Evolutionary conservation across 2,888 invertebrate genomes (phyloP).

Genomic region (Osmoderma eremita): DNA sequence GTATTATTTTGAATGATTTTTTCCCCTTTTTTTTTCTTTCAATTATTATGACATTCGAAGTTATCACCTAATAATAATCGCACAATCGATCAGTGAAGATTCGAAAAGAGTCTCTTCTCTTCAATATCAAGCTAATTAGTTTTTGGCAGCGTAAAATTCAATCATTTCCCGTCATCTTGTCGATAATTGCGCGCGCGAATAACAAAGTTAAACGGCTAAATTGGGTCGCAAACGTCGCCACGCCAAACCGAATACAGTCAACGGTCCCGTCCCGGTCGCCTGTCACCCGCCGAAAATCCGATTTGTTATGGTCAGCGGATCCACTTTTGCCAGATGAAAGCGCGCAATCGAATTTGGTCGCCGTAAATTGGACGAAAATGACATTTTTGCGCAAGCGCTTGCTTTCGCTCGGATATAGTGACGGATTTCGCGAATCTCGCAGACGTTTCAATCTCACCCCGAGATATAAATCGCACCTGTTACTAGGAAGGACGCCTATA

Average conservation of each 20-base stretch:
- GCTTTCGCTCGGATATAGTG: background rate
- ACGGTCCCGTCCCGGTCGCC: background rate
- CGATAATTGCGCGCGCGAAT: conserved; percentile 36
- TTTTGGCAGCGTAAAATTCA: conserved; percentile 1
- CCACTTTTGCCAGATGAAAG: conserved; percentile 42
- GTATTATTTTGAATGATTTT: too few relatives aligned
- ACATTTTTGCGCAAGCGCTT: conserved; percentile 36
- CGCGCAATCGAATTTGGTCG: conserved; percentile 43
- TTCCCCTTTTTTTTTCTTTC: too few relatives aligned
- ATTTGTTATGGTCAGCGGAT: conserved; percentile 42
- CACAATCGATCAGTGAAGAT: too few relatives aligned
- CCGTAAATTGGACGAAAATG: conserved; percentile 45
- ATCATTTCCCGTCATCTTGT: conserved; percentile 7
- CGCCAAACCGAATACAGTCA: too few relatives aligned
- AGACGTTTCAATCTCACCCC: conserved; percentile 11
- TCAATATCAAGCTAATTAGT: too few relatives aligned
- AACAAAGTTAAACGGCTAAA: conserved; percentile 39
- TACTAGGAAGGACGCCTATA: background rate
- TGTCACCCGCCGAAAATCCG: conserved; percentile 30
- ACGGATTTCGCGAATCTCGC: background rate
- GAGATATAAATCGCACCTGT: conserved; percentile 4
- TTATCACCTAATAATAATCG: too few relatives aligned
- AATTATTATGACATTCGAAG: too few relatives aligned
- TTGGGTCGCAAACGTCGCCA: conserved; percentile 25
- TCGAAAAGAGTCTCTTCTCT: too few relatives aligned